Base-by-base conservation (phyloP, 2,113 vertebrate genomes). In the Macquaria ambigua region DNA sequence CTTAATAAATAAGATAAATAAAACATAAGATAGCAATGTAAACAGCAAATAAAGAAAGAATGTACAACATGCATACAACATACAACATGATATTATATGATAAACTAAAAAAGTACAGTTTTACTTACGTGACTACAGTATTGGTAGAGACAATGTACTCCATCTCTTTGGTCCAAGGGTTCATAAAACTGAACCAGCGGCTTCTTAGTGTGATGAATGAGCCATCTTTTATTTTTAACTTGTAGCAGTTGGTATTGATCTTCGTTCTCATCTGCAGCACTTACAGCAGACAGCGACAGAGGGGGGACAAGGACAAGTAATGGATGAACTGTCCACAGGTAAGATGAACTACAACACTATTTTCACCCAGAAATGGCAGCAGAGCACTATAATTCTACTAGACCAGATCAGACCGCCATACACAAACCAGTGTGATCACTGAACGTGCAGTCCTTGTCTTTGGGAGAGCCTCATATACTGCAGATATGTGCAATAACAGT, bases 151-250 rank as follows among this genome's bases (percentile, higher is more conserved):
- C 96, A 21, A 97, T 97, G 86, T 97, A 97, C 91, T 97, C 97
- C 92, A 98, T 97, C 91, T 97, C 97, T 96, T 98, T 98, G 95
- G 97, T 98, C 97, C 96, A 97, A 74, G 97, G 97, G 94, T 97
- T 98, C 96, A 97, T 97, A 95, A 97, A 98, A 95, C 96, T 97
- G 96, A 98, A 97, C 97, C 97, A 97, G 87, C 96, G 93, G 94
- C 97, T 97, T 73, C 96, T 90, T 87, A 97, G 90, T 1, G 97
- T 98, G 96, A 98, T 97, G 92, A 98, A 98, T 90, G 97, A 97
- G 41, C 97, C 97, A 77, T 97, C 97, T 95, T 97, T 97, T 92
- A 97, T 96, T 95, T 97, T 97, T 89, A 98, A 98, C 88, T 97
- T 97, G 91, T 97, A 97, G 94, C 97, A 97, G 86, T 97, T 97